Percentiles rank a stretch among this genome's conserved stretches.
Conservation (phyloP, 2,888 invertebrate genomes). For the Tipula lateralis region DNA sequence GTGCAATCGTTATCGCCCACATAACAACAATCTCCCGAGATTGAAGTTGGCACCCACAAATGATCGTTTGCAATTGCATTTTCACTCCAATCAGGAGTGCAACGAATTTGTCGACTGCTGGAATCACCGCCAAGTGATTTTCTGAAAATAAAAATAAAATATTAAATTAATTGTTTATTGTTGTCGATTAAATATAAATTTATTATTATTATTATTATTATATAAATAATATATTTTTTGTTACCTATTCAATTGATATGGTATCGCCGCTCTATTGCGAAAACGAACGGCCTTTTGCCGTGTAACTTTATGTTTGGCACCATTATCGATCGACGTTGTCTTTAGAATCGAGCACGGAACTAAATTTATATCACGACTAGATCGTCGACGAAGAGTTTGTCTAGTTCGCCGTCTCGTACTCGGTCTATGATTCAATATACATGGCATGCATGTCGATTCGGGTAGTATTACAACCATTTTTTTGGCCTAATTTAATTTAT, state of each 20-base stretch:
- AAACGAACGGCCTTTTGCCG: conserved; percentile 33
- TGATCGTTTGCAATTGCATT: conserved; percentile 87
- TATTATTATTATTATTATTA: neutral
- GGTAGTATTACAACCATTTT: neutral
- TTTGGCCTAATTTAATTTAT: neutral
- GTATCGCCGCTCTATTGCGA: conserved; percentile 31
- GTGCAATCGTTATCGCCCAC: conserved; percentile 83
- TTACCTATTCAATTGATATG: conserved; percentile 28
- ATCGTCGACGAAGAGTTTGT: neutral
- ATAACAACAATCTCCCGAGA: conserved; percentile 91
- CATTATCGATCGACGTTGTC: neutral
- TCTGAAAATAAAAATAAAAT: conserved; percentile 25
- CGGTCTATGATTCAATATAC: neutral
- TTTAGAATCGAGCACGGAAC: neutral
- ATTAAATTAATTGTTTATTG: neutral
- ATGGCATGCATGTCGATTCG: neutral
- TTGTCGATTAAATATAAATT: neutral
- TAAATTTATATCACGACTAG: neutral
- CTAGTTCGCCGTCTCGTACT: neutral
- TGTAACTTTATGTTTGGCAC: neutral
- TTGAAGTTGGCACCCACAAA: conserved; percentile 86
- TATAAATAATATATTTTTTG: neutral
- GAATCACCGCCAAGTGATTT: conserved; percentile 30
- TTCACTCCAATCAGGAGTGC: conserved; percentile 85
- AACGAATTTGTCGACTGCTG: conserved; percentile 58